A percentile compares a stretch with the other conserved stretches of the same genome.
Evolutionary conservation across 2,888 invertebrate genomes (phyloP).

Genomic region (Phalera bucephala): DNA sequence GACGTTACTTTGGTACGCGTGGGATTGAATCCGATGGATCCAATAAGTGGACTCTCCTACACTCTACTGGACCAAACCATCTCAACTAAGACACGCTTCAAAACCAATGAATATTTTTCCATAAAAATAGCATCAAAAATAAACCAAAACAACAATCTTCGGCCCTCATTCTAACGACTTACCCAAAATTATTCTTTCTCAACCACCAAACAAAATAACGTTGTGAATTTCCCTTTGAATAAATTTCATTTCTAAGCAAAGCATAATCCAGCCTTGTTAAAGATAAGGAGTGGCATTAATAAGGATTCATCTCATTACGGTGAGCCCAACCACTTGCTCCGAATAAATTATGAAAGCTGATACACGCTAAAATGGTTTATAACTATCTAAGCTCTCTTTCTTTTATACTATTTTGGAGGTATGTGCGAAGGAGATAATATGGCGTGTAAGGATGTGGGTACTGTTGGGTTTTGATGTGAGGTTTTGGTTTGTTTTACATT

Average conservation of each 20-base stretch:
- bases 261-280: slow-evolving; percentile 50
- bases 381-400: slow-evolving; percentile 28
- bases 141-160: no score
- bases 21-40: no score
- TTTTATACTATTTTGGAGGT: slow-evolving; percentile 10
- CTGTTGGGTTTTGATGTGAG: not conserved
- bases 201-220: slow-evolving; percentile 32
- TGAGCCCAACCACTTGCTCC: slow-evolving; percentile 44
- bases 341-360: slow-evolving; percentile 49
- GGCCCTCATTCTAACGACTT: no score
- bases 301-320: slow-evolving; percentile 55
- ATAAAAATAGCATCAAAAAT: no score
- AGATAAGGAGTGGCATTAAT: slow-evolving; percentile 53
- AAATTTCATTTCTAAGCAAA: slow-evolving; percentile 51
- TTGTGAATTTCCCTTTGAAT: slow-evolving; percentile 43
- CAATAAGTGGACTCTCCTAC: no score
- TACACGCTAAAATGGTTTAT: slow-evolving; percentile 49
- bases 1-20: no score
- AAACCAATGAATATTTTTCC: no score
- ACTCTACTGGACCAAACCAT: no score
- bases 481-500: not conserved
- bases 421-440: slow-evolving; percentile 13
- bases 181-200: slow-evolving; percentile 4
- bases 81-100: no score
- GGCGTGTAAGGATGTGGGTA: not conserved